Conservation (phyloP, 2,888 invertebrate genomes). For the Tupiocoris notatus region DNA sequence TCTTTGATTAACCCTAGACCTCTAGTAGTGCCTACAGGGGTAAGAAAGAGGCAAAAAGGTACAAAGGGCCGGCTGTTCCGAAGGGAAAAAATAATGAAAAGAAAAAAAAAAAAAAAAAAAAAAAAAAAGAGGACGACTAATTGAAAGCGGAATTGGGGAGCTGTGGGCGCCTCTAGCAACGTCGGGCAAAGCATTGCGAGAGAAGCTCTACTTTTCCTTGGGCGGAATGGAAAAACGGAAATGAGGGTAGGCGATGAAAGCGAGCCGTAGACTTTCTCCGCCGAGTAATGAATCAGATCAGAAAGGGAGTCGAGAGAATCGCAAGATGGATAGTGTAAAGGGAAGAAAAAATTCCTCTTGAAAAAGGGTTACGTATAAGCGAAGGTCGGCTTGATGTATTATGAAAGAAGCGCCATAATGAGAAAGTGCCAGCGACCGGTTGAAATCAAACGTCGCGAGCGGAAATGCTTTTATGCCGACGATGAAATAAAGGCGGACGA, state of each 20-base stretch:
- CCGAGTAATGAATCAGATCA: conserved; percentile 7
- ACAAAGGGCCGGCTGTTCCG: not conserved
- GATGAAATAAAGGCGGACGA: too few relatives aligned
- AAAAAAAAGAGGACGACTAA: not conserved
- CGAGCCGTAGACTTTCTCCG: not conserved
- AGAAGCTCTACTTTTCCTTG: not conserved
- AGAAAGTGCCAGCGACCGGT: too few relatives aligned
- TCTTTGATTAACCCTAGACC: conserved; percentile 3
- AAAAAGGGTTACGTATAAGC: too few relatives aligned
- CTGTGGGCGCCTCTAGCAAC: not conserved
- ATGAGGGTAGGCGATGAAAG: not conserved
- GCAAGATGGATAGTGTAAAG: too few relatives aligned
- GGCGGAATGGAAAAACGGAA: not conserved
- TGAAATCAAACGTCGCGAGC: too few relatives aligned
- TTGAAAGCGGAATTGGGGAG: conserved; percentile 4
- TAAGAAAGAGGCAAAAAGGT: not conserved
- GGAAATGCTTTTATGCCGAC: too few relatives aligned
- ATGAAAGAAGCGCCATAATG: too few relatives aligned
- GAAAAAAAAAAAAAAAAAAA: not conserved
- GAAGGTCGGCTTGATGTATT: too few relatives aligned
- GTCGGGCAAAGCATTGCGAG: not conserved
- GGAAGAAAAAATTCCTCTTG: too few relatives aligned
- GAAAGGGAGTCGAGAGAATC: not conserved
- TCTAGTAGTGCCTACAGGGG: not conserved
- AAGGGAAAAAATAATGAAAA: not conserved